Percentiles rank a stretch among this genome's conserved stretches.
Evolutionary conservation across 2,797 vertebrate species (phyloP).

Genomic region (Gymnothorax reevesii): DNA sequence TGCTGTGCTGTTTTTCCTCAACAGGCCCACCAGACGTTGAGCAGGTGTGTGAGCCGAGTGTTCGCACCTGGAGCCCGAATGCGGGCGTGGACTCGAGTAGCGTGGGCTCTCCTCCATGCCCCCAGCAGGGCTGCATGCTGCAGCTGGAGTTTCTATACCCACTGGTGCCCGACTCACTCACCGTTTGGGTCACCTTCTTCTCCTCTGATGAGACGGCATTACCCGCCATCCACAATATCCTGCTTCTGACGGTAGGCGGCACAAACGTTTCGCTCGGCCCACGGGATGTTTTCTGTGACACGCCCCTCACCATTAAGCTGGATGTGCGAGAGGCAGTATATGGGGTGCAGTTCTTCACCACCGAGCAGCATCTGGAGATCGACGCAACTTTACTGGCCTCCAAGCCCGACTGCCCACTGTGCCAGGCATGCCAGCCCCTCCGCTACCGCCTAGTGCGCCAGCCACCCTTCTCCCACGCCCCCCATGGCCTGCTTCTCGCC

Average conservation of each 20-base stretch:
- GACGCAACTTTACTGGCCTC: conserved; percentile 93
- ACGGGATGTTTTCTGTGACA: conserved; percentile 91
- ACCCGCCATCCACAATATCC: conserved; percentile 90
- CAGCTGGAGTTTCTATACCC: conserved; percentile 89
- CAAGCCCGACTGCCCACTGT: conserved; percentile 74
- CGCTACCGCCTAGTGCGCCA: conserved; percentile 84
- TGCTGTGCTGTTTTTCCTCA: not conserved
- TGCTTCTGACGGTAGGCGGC: conserved; percentile 83
- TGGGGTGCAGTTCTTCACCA: conserved; percentile 92
- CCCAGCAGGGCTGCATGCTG: conserved; percentile 92
- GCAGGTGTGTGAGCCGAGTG: conserved; percentile 92
- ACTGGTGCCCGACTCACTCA: conserved; percentile 88
- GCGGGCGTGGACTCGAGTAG: conserved; percentile 76
- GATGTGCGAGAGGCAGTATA: conserved; percentile 82
- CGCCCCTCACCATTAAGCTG: conserved; percentile 88
- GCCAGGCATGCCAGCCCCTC: conserved; percentile 80
- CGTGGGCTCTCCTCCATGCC: conserved; percentile 85
- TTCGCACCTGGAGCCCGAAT: conserved; percentile 95
- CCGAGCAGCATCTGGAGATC: conserved; percentile 94
- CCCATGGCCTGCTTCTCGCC: conserved; percentile 70
- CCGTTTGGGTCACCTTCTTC: conserved; percentile 94
- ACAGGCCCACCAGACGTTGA: conserved; percentile 94
- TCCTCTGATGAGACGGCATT: conserved; percentile 86
- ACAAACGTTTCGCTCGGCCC: conserved; percentile 90
- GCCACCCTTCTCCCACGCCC: conserved; percentile 77